Base-by-base conservation (phyloP, 2,113 vertebrate species). In the Hiodon tergisus region DNA sequence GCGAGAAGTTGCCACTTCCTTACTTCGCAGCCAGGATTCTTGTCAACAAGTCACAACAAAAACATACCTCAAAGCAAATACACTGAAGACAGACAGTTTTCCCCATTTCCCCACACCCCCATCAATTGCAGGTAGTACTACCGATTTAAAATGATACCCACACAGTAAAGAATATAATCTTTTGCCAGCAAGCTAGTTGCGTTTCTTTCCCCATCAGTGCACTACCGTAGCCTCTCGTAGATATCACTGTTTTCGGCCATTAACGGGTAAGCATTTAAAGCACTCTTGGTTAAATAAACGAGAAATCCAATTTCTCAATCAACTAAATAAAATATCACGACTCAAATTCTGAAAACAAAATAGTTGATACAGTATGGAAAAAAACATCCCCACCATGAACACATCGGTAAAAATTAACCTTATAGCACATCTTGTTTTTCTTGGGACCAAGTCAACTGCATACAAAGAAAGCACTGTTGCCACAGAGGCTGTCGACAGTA, bases 261-360 rank as follows among this genome's bases (percentile, higher is more conserved):
- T 10, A 66, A 47, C 63, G 46, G 46, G 77, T 76, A 57, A 78
- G 80, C 74, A 76, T 84, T 58, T 87, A 87, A 89, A 87, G 88
- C 88, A 87, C 87, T 87, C 84, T 77, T 84, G 86, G 85, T 83
- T 73, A 77, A 75, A 84, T 31, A 31, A 31, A 31, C 31, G 31
- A 31, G 31, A 31, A 31, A 31, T 31, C 31, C 31, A 31, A 31
- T 31, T 81, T 78, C 59, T 73, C 67, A 17, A 71, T 16, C 72
- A 14, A 71, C 69, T 78, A 74, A 82, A 77, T 58, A 60, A 73
- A 13, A 31, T 86, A 87, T 83, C 83, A 84, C 83, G 82, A 85
- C 84, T 80, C 77, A 66, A 31, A 31, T 31, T 31, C 31, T 31
- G 31, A 31, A 31, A 72, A 79, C 16, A 17, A 77, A 71, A 74